These are phyloP conservation scores for Lepidochrysops patricia DNA, from an alignment of 2,888 invertebrate species.

Conservation along the genomic window DNA sequence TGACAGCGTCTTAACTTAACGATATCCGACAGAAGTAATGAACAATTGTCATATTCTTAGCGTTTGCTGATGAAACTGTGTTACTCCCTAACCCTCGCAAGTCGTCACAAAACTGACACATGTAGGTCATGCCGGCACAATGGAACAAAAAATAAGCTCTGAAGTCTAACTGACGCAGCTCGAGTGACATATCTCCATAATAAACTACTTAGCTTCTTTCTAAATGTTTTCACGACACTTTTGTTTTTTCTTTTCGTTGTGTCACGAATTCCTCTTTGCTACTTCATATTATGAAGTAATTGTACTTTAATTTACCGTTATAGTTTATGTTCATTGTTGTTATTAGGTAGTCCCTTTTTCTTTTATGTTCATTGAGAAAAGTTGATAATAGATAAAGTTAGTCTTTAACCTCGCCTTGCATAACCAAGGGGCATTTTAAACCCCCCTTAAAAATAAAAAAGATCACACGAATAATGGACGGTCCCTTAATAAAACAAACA, in stretches of 20 bases:
- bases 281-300: conserved; percentile 20
- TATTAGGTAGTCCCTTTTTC: neutral
- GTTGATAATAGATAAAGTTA: no score
- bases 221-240: conserved; percentile 13
- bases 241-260: conserved; percentile 24
- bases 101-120: conserved; percentile 22
- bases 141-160: conserved; percentile 22
- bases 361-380: no score
- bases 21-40: neutral
- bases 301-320: no score
- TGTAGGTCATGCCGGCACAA: conserved; percentile 24
- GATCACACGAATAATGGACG: neutral
- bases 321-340: neutral
- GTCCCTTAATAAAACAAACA: neutral
- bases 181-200: conserved; percentile 18
- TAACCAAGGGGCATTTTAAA: no score
- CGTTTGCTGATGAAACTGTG: conserved; percentile 4
- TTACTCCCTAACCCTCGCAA: conserved; percentile 19
- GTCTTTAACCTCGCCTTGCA: no score
- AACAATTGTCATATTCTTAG: conserved; percentile 20
- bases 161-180: conserved; percentile 17
- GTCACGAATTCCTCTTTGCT: conserved; percentile 40
- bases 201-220: conserved; percentile 14
- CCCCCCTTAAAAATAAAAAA: no score
- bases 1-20: no score